Percentiles rank a stretch among this genome's conserved stretches.
Conservation (phyloP, 2,113 vertebrate genomes). For the Psilopogon haemacephalus region DNA sequence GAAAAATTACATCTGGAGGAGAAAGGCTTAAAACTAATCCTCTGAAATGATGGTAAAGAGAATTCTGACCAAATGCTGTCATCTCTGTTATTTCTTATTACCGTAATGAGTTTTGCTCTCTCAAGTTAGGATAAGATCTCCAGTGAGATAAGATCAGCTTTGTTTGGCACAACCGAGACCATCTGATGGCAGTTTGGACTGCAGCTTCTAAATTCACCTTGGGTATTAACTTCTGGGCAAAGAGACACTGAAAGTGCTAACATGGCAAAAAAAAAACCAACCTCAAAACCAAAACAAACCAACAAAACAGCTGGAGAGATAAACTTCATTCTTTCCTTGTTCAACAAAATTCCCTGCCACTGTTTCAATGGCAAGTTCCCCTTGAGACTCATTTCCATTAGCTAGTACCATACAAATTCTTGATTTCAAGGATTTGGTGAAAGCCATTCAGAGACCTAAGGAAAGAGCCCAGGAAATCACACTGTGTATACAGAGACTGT, state of each 20-base stretch:
- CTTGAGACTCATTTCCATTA: not conserved
- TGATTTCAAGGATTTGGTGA: constrained; percentile 8
- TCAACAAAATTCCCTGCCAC: not conserved
- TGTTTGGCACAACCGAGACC: constrained; percentile 65
- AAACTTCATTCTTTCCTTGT: constrained; percentile 1
- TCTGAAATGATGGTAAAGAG: constrained; percentile 60
- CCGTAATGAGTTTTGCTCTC: constrained; percentile 66
- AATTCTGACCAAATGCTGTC: constrained; percentile 53
- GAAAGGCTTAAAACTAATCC: constrained; percentile 56
- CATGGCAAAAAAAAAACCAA: not conserved
- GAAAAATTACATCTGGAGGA: constrained; percentile 65
- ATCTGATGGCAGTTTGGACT: constrained; percentile 69
- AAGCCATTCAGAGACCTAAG: not conserved
- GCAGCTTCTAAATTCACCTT: constrained; percentile 70
- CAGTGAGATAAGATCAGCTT: constrained; percentile 75
- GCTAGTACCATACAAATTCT: not conserved
- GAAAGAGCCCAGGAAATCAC: not conserved
- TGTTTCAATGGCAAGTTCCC: constrained; percentile 3
- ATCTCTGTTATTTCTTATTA: constrained; percentile 71
- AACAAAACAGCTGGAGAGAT: not conserved
- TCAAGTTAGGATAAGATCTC: constrained; percentile 73
- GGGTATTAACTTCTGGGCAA: constrained; percentile 54
- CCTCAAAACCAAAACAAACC: too few species aligned
- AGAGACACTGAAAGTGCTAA: constrained; percentile 52
- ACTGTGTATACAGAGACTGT: not conserved